A percentile compares a stretch with the other conserved stretches of the same genome.
These are phyloP conservation scores for Philhelius pedissequus DNA, from an alignment of 2,888 invertebrate species.

Conservation along the genomic window DNA sequence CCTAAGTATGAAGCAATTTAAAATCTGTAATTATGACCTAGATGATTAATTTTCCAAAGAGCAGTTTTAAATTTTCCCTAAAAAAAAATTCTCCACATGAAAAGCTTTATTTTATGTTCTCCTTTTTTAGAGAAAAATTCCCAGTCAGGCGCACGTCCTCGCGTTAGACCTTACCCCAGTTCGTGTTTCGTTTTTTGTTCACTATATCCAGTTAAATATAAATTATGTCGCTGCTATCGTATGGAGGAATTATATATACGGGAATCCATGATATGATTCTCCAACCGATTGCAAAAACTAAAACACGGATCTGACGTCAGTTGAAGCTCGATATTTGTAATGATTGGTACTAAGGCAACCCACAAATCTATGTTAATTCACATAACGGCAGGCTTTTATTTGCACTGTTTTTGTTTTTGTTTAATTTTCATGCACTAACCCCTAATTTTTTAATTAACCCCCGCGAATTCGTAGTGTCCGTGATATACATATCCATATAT, in stretches of 20 bases:
- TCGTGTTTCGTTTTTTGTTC: neutral
- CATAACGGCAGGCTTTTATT: constrained; percentile 26
- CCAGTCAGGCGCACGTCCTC: constrained; percentile 20
- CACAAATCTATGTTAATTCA: constrained; percentile 46
- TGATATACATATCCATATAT: no score
- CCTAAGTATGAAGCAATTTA: constrained; percentile 46
- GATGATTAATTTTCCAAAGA: constrained; percentile 53
- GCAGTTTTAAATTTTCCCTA: neutral
- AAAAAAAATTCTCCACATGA: neutral
- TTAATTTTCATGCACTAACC: constrained; percentile 38
- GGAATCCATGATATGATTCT: constrained; percentile 30
- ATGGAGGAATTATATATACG: neutral
- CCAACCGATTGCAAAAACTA: constrained; percentile 41
- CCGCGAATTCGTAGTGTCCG: neutral
- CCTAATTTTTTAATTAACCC: neutral
- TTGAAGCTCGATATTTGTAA: constrained; percentile 79
- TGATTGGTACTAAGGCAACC: constrained; percentile 76
- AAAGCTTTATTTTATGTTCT: neutral
- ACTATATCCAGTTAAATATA: neutral
- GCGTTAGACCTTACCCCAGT: neutral
- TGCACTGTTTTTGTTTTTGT: constrained; percentile 48
- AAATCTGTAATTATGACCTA: constrained; percentile 58
- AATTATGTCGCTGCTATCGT: constrained; percentile 39
- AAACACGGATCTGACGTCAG: constrained; percentile 74
- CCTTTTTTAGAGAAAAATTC: neutral